phyloP scores from a whole-genome alignment of 2,888 invertebrate species.

The Rhingia campestris region DNA sequence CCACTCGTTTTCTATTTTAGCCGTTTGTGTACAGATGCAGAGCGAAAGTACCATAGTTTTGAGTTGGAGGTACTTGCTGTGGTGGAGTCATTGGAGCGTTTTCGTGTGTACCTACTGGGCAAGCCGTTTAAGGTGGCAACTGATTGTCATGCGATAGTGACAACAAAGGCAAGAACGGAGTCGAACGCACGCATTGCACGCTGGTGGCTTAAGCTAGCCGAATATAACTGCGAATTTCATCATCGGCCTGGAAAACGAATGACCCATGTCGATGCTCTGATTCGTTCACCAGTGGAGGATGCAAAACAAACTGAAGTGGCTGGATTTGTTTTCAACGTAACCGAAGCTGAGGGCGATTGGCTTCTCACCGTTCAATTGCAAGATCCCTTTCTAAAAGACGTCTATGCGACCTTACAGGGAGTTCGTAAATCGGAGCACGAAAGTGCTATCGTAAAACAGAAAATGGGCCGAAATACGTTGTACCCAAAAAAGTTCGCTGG shows the following conservation, averaged over 20 bases:
- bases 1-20: conserved; percentile 53
- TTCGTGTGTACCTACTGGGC: conserved; percentile 1
- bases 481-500: conserved; percentile 40
- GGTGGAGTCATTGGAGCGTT: conserved; percentile 21
- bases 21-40: conserved; percentile 55
- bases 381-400: not conserved
- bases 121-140: conserved; percentile 16
- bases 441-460: conserved; percentile 25
- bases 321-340: conserved; percentile 33
- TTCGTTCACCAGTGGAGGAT: conserved; percentile 21
- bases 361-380: conserved; percentile 23
- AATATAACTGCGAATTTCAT: conserved; percentile 14
- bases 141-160: conserved; percentile 11
- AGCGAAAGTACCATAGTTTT: conserved; percentile 1
- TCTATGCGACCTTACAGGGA: conserved; percentile 19
- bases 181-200: conserved; percentile 8
- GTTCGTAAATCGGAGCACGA: conserved; percentile 15
- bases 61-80: conserved; percentile 21
- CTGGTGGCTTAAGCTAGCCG: conserved; percentile 24
- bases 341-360: conserved; percentile 45
- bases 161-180: not conserved
- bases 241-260: conserved; percentile 30
- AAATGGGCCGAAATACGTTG: conserved; percentile 24
- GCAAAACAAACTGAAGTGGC: not conserved
- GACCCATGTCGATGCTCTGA: conserved; percentile 54